phyloP scores from a whole-genome alignment of 2,888 invertebrate species.

The Drosophila anomalata region DNA sequence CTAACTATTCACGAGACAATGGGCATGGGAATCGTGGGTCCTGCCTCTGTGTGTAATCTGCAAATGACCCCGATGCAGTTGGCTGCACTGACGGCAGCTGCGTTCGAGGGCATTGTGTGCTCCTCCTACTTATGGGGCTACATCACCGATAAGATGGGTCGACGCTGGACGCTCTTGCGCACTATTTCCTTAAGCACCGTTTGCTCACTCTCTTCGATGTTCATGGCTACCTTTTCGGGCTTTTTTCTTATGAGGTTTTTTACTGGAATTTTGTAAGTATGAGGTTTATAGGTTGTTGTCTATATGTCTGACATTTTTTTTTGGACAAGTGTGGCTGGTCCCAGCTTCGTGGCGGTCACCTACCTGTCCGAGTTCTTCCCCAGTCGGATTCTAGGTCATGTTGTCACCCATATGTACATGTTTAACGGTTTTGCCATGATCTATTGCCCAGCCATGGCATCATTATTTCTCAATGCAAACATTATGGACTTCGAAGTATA shows the following conservation, averaged over 20 bases:
- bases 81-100: slow-evolving; percentile 47
- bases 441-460: slow-evolving; percentile 55
- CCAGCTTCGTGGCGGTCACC: slow-evolving; percentile 59
- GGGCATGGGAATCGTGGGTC: slow-evolving; percentile 68
- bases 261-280: slow-evolving; percentile 38
- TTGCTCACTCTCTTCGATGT: slow-evolving; percentile 61
- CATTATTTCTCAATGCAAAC: slow-evolving; percentile 23
- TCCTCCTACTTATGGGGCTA: slow-evolving; percentile 70
- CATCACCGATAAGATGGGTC: slow-evolving; percentile 59
- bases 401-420: slow-evolving; percentile 63
- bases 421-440: slow-evolving; percentile 66
- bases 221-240: slow-evolving; percentile 49
- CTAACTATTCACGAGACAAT: slow-evolving; percentile 63
- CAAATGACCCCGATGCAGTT: slow-evolving; percentile 45
- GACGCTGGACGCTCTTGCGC: slow-evolving; percentile 57
- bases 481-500: slow-evolving; percentile 39
- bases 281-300: slow-evolving; percentile 56
- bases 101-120: slow-evolving; percentile 58
- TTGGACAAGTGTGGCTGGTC: slow-evolving; percentile 59
- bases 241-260: slow-evolving; percentile 63
- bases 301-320: background rate
- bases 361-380: slow-evolving; percentile 68
- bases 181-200: slow-evolving; percentile 52
- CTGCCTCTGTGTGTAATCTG: slow-evolving; percentile 58
- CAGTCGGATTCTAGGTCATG: slow-evolving; percentile 40